Percentiles rank a stretch among this genome's conserved stretches.
phyloP scores from a whole-genome alignment of 2,797 vertebrate species.

The Harpagifer antarcticus region DNA sequence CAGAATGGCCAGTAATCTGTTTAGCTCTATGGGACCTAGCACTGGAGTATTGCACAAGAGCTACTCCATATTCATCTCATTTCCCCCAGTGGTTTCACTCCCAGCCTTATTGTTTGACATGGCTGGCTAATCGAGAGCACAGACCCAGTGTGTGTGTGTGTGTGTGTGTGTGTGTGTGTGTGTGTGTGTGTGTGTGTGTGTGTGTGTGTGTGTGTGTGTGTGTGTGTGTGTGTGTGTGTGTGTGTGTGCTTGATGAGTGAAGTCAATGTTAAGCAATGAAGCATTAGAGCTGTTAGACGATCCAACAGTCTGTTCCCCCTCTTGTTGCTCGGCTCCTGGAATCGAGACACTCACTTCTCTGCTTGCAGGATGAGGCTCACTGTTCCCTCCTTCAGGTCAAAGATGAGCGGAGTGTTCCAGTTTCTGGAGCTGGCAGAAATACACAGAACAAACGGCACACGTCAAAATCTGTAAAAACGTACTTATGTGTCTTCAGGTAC shows the following conservation, averaged over 20 bases:
- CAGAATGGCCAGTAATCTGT: constrained; percentile 68
- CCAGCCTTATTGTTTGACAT: constrained; percentile 71
- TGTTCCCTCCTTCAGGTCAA: constrained; percentile 97
- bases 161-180: constrained; percentile 18
- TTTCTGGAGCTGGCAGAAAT: constrained; percentile 89
- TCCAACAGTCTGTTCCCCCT: constrained; percentile 55
- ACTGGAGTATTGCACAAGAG: constrained; percentile 72
- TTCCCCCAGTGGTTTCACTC: constrained; percentile 72
- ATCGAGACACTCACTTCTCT: constrained; percentile 88
- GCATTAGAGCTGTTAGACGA: constrained; percentile 68
- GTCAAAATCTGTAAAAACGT: constrained; percentile 15
- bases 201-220: too few species aligned
- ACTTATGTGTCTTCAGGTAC: too few species aligned
- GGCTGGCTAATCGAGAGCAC: constrained; percentile 55
- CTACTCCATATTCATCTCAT: constrained; percentile 78
- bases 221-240: constrained; percentile 26
- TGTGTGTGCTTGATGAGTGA: constrained; percentile 54
- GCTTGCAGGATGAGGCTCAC: constrained; percentile 96
- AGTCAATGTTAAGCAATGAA: constrained; percentile 65
- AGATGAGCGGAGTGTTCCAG: constrained; percentile 98
- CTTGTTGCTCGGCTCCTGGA: constrained; percentile 56
- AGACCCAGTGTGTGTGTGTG: constrained; percentile 24
- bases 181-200: not conserved
- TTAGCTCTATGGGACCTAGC: constrained; percentile 60
- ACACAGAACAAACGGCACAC: constrained; percentile 39